Percentiles rank a stretch among this genome's conserved stretches.
These are phyloP conservation scores for Tipula lateralis DNA, from an alignment of 2,888 invertebrate species.

Conservation along the genomic window DNA sequence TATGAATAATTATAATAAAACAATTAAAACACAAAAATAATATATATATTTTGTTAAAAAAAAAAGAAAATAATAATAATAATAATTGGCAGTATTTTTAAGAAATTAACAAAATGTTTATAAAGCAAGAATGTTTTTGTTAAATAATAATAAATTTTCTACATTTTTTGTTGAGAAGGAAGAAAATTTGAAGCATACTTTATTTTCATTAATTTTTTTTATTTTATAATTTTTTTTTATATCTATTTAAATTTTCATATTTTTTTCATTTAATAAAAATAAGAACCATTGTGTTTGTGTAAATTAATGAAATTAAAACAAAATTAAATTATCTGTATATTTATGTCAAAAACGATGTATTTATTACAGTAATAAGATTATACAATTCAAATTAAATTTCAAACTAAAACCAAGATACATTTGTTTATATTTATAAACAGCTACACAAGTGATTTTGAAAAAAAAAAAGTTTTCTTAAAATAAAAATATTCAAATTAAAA, in stretches of 20 bases:
- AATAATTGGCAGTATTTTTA: not conserved
- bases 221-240: not conserved
- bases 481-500: conserved; percentile 1
- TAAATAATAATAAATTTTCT: not conserved
- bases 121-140: not conserved
- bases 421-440: not conserved
- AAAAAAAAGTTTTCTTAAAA: not conserved
- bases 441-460: not conserved
- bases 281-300: not conserved
- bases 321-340: not conserved
- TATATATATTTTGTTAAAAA: not conserved
- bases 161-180: not conserved
- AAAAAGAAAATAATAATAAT: no score
- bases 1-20: not conserved
- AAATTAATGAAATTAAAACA: not conserved
- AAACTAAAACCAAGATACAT: not conserved
- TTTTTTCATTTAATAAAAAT: not conserved
- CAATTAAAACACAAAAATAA: not conserved
- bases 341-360: not conserved
- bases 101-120: not conserved
- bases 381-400: not conserved
- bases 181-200: not conserved
- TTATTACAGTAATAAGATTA: not conserved
- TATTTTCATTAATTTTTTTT: not conserved
- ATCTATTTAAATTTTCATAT: not conserved